A percentile compares a stretch with the other conserved stretches of the same genome.
Conservation (phyloP, 2,888 invertebrate genomes). For the Polydesmus complanatus region DNA sequence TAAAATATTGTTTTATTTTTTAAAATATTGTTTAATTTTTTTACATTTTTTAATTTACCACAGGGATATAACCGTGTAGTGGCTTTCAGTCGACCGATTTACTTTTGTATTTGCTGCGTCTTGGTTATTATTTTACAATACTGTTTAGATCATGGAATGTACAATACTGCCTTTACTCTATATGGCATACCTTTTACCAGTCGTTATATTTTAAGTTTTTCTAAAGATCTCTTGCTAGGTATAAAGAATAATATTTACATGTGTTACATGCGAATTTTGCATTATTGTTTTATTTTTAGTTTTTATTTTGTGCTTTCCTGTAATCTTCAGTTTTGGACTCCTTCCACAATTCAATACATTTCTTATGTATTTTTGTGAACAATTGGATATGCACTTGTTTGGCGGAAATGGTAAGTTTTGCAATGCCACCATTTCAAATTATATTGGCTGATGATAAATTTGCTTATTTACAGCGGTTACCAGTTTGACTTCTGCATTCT, state of each 20-base stretch:
- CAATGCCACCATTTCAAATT: neutral
- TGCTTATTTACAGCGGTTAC: slow-evolving; percentile 49
- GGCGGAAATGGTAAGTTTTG: slow-evolving; percentile 51
- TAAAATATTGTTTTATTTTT: slow-evolving; percentile 13
- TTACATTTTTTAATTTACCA: slow-evolving; percentile 17
- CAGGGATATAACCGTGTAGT: slow-evolving; percentile 85
- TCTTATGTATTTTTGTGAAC: slow-evolving; percentile 88
- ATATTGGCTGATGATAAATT: neutral
- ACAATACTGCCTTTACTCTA: slow-evolving; percentile 32
- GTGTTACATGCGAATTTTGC: no score
- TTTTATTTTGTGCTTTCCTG: slow-evolving; percentile 76
- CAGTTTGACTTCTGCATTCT: slow-evolving; percentile 64
- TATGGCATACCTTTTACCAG: slow-evolving; percentile 40
- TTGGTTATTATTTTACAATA: slow-evolving; percentile 35
- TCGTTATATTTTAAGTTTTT: slow-evolving; percentile 46
- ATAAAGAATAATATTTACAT: no score
- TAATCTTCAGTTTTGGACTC: slow-evolving; percentile 86
- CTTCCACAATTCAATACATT: slow-evolving; percentile 96
- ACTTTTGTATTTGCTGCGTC: slow-evolving; percentile 67
- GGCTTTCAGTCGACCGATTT: slow-evolving; percentile 83
- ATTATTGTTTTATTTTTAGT: no score
- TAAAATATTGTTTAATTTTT: neutral
- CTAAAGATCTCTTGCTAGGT: slow-evolving; percentile 56
- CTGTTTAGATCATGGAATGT: slow-evolving; percentile 29
- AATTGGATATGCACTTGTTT: slow-evolving; percentile 46